Evolutionary conservation across 2,113 vertebrate genomes (phyloP), one percentile per base, ranked within the genome.

Genomic region (Podarcis muralis): DNA sequence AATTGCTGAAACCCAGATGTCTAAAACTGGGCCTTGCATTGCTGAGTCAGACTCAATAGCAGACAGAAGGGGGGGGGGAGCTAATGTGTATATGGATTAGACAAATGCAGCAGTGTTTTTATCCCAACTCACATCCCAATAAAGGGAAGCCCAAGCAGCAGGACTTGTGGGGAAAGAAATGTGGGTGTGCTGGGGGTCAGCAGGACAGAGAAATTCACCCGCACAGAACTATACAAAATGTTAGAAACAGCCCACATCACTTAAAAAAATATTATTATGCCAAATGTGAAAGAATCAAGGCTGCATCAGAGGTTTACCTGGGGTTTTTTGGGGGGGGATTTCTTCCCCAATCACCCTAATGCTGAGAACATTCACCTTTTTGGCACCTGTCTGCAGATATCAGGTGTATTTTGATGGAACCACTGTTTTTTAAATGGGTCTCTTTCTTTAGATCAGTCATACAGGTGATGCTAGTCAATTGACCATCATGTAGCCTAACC

Each of bases 11-110:
- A 88, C 83, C 88, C 85, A 1, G 74, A 53, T 16, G 48, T 1
- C 90, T 90, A 74, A 90, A 87, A 71, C 92, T 22, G 83, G 80
- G 89, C 4, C n/a, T 84, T 1, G 65, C 13, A 90, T 91, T 95
- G 93, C 94, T 92, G 93, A 95, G 92, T 94, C 95, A 95, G 93
- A 87, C 12, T 76, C 15, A 0, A 0, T 23, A 79, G 89, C 2
- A 77, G 86, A 53, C 89, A 76, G 87, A 62, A 62, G 18, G 72
- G 72, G 68, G 82, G 40, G 25, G 53, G 82, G 30, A 80, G 79
- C 84, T 68, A 81, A 85, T 32, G n/a, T 18, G 0, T 59, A 13
- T 84, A 65, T 92, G 90, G 53, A 3, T 13, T 89, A 81, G 81
- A 85, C 87, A 8, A 75, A 1, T 1, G 82, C 77, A 16, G 57